These are phyloP conservation scores for Arenaria interpres DNA, from an alignment of 2,113 vertebrate genomes.

Conservation along the genomic window DNA sequence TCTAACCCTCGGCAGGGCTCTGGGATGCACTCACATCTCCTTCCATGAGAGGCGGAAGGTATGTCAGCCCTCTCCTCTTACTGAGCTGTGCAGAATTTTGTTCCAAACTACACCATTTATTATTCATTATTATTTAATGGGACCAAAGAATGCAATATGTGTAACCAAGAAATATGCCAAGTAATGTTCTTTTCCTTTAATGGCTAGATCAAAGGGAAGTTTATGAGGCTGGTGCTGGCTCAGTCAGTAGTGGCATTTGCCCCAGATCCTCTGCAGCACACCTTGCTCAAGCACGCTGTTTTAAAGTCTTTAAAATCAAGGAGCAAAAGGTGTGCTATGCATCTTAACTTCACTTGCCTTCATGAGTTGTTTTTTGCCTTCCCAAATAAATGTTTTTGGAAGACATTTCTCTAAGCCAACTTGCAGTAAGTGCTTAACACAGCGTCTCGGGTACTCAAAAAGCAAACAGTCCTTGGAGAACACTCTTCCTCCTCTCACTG, in stretches of 20 bases:
- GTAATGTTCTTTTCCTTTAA: constrained; percentile 64
- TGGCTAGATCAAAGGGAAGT: constrained; percentile 42
- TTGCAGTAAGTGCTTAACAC: constrained; percentile 50
- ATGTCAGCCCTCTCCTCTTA: not conserved
- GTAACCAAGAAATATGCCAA: constrained; percentile 66
- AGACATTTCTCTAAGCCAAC: constrained; percentile 37
- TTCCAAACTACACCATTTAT: constrained; percentile 55
- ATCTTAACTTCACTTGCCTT: not conserved
- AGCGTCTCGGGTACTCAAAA: constrained; percentile 31
- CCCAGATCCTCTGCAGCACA: constrained; percentile 30
- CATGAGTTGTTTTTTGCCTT: not conserved
- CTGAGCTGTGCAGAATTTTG: constrained; percentile 38
- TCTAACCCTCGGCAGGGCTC: not conserved
- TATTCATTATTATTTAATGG: constrained; percentile 71
- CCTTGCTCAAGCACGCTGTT: not conserved
- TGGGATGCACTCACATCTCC: not conserved
- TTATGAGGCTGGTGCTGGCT: constrained; percentile 48
- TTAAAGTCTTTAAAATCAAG: not conserved
- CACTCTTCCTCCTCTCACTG: not conserved
- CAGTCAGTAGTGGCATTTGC: constrained; percentile 21
- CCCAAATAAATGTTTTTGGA: constrained; percentile 36
- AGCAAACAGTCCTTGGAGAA: constrained; percentile 58
- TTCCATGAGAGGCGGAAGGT: not conserved
- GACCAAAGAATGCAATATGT: constrained; percentile 59
- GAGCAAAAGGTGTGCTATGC: not conserved